Percentiles rank a stretch among this genome's conserved stretches.
Conservation (phyloP, 2,113 vertebrate genomes). For the Callaeas wilsoni region DNA sequence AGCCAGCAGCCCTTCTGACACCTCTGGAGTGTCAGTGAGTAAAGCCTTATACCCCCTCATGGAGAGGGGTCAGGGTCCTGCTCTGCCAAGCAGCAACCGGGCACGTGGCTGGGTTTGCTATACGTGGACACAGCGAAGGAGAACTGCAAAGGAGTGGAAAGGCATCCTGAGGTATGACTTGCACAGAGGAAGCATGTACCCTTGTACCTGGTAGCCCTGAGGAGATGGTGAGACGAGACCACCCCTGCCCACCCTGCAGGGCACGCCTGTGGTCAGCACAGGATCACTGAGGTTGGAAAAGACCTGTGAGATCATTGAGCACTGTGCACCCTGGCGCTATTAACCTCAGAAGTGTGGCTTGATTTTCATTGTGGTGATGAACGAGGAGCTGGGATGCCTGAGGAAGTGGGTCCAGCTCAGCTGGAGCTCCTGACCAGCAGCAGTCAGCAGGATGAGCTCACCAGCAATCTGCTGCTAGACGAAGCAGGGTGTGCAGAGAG, state of each 20-base stretch:
- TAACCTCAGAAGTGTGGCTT: background rate
- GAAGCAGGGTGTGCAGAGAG: too few species aligned
- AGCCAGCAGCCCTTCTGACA: background rate
- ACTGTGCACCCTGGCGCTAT: accelerated
- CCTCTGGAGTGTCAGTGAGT: background rate
- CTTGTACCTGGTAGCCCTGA: background rate
- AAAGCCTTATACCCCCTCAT: background rate
- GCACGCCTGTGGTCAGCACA: background rate
- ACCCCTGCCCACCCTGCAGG: background rate
- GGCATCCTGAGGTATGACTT: background rate
- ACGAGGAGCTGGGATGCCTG: background rate
- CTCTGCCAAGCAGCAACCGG: accelerated
- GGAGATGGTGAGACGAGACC: background rate
- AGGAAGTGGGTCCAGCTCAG: background rate
- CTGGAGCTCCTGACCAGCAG: background rate
- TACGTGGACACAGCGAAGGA: background rate
- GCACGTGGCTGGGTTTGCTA: background rate
- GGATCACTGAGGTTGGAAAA: background rate
- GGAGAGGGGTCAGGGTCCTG: background rate
- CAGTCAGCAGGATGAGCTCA: background rate
- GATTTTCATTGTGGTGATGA: background rate
- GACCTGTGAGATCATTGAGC: background rate
- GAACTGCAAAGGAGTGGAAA: background rate
- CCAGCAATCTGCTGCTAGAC: background rate
- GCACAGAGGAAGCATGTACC: background rate